phyloP scores from a whole-genome alignment of 2,113 vertebrate species.

The Rhinolophus sinicus region DNA sequence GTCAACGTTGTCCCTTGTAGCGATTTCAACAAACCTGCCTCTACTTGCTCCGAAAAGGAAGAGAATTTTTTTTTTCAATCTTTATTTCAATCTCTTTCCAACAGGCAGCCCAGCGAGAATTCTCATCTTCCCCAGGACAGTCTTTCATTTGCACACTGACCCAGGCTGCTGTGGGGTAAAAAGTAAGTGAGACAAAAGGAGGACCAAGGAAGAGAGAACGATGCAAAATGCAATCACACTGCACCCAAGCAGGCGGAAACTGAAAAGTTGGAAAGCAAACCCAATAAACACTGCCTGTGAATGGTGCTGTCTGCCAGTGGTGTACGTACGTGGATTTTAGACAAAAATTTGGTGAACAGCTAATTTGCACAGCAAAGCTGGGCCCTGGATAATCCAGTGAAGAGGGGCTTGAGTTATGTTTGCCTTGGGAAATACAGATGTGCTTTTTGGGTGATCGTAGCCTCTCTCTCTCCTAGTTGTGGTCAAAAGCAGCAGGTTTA shows the following conservation, averaged over 20 bases:
- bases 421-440: not conserved
- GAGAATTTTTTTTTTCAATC: not conserved
- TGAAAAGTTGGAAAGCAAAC: not conserved
- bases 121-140: not conserved
- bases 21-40: not conserved
- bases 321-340: rapidly evolving
- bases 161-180: not conserved
- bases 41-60: not conserved
- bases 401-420: not conserved
- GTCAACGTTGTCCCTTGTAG: not conserved
- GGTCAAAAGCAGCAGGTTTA: not conserved
- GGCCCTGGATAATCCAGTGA: not conserved
- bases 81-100: not conserved
- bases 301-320: rapidly evolving
- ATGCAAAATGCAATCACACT: not conserved
- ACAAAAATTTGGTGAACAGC: not conserved
- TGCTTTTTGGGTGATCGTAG: not conserved
- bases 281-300: not conserved
- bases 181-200: not conserved
- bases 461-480: not conserved
- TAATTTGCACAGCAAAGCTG: too few species aligned
- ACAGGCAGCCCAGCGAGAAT: not conserved
- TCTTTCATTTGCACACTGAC: not conserved
- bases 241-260: not conserved
- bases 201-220: not conserved